Evolutionary conservation across 1,140 invertebrate genomes (phyloP).

Genomic region (Gonioctena quinquepunctata): DNA sequence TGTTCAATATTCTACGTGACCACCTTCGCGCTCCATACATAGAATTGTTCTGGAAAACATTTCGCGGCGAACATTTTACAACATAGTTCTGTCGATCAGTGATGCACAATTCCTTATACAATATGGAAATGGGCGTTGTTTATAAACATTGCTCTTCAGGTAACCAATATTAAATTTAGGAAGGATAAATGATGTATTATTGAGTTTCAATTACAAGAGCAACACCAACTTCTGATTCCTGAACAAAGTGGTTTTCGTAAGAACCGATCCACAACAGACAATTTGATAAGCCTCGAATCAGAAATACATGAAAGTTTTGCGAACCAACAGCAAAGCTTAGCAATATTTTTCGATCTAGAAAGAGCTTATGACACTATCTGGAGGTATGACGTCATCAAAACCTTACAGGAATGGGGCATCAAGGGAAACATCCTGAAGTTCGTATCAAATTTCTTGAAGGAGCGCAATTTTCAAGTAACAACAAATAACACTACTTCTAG

Average conservation of each 20-base stretch:
- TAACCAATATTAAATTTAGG: too few relatives aligned
- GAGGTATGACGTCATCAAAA: constrained; percentile 13
- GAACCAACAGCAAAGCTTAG: constrained; percentile 6
- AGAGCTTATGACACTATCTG: constrained; percentile 23
- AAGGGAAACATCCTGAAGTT: constrained; percentile 10
- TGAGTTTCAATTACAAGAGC: too few relatives aligned
- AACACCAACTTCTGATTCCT: not conserved
- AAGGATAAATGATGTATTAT: too few relatives aligned
- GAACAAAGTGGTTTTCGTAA: constrained; percentile 2
- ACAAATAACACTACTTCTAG: not conserved
- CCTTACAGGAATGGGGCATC: not conserved
- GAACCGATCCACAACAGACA: not conserved
- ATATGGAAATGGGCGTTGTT: too few relatives aligned
- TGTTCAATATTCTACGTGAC: too few relatives aligned
- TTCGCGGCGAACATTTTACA: too few relatives aligned
- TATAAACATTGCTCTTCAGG: too few relatives aligned
- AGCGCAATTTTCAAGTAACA: not conserved
- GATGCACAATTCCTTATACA: too few relatives aligned
- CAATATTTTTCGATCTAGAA: constrained; percentile 22
- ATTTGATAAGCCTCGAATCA: constrained; percentile 3
- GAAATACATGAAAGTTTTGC: constrained; percentile 14
- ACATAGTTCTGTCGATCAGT: too few relatives aligned
- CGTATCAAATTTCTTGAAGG: constrained; percentile 9
- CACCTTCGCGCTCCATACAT: too few relatives aligned
- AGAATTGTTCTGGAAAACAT: too few relatives aligned